Evolutionary conservation across 2,888 invertebrate genomes (phyloP).

Genomic region (Himalopsyche tibetana): DNA sequence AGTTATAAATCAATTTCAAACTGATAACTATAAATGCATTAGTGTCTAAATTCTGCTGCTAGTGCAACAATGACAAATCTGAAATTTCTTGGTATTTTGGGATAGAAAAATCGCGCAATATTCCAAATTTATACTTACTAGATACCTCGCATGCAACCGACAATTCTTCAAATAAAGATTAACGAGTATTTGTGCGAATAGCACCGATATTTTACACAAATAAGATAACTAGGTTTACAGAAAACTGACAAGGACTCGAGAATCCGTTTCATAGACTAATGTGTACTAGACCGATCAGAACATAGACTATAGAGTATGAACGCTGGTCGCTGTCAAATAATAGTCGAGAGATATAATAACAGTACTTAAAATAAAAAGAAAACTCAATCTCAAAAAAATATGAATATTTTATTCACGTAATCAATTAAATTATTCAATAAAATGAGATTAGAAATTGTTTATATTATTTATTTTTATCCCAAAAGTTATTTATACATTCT

Average conservation of each 20-base stretch:
- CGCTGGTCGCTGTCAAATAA: not conserved
- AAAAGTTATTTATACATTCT: no score
- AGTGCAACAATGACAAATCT: constrained; percentile 25
- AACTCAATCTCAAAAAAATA: no score
- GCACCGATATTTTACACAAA: constrained; percentile 9
- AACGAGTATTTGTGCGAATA: not conserved
- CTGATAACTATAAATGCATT: not conserved
- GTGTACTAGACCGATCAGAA: constrained; percentile 14
- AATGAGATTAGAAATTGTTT: no score
- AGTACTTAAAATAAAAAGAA: no score
- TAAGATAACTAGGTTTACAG: not conserved
- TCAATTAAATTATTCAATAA: no score
- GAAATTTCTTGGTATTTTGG: constrained; percentile 5
- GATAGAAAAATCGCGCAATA: constrained; percentile 6
- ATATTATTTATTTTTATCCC: no score
- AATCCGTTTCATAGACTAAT: not conserved
- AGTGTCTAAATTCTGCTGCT: not conserved
- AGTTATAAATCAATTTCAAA: not conserved
- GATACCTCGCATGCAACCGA: constrained; percentile 34
- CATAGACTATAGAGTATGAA: not conserved
- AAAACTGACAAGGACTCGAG: constrained; percentile 18
- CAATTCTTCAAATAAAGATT: not conserved
- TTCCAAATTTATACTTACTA: constrained; percentile 28
- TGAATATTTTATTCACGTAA: no score
- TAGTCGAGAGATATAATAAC: no score